Conservation (phyloP, 2,888 invertebrate genomes). For the Drosophila atripex region DNA sequence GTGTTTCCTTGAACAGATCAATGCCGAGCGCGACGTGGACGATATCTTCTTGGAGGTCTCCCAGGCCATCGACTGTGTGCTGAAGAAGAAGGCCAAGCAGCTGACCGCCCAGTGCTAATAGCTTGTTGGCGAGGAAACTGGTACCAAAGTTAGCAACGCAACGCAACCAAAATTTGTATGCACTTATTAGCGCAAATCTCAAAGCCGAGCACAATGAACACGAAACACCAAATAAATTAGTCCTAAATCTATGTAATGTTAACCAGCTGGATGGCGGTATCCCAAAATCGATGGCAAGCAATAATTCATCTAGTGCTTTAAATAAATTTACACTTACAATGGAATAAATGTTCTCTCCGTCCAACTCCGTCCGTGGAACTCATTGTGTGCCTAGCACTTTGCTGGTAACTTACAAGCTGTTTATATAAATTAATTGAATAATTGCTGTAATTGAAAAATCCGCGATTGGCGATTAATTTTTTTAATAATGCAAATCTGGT, state of each 20-base stretch:
- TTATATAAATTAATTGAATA: conserved; percentile 10
- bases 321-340: conserved; percentile 37
- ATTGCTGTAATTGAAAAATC: conserved; percentile 21
- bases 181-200: conserved; percentile 39
- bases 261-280: conserved; percentile 27
- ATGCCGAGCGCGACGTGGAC: conserved; percentile 91
- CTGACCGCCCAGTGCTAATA: conserved; percentile 41
- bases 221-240: conserved; percentile 35
- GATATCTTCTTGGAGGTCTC: conserved; percentile 90
- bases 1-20: conserved; percentile 87
- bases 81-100: conserved; percentile 75
- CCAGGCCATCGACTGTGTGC: conserved; percentile 85
- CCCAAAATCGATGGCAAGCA: conserved; percentile 11
- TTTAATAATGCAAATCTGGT: conserved; percentile 49
- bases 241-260: conserved; percentile 24
- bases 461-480: conserved; percentile 1
- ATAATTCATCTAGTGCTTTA: conserved; percentile 29
- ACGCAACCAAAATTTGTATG: conserved; percentile 33
- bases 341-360: background rate
- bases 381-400: background rate
- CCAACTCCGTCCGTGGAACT: background rate
- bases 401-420: background rate
- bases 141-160: conserved; percentile 29
- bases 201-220: conserved; percentile 24
- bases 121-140: conserved; percentile 14